Evolutionary conservation across 1,140 invertebrate species (phyloP).

Genomic region (Lethrus apterus): DNA sequence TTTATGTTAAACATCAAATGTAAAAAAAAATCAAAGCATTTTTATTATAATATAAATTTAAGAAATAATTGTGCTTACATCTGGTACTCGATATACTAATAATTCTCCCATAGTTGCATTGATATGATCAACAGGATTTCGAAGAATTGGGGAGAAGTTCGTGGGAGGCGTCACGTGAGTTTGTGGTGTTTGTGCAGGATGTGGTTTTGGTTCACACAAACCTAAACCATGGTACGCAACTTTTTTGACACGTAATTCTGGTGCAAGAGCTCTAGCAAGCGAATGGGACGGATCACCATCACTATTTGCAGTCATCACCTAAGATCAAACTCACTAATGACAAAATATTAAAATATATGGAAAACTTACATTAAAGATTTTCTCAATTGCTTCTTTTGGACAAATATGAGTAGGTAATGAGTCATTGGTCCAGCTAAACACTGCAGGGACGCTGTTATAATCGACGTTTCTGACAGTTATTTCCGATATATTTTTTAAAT

Average conservation of each 20-base stretch:
- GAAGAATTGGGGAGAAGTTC: conserved; percentile 65
- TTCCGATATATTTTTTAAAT: conserved; percentile 54
- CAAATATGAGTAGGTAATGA: conserved; percentile 69
- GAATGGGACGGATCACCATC: conserved; percentile 48
- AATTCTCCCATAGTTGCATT: conserved; percentile 72
- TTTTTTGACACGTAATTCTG: conserved; percentile 55
- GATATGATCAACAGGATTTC: conserved; percentile 78
- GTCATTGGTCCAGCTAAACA: conserved; percentile 83
- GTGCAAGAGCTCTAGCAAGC: conserved; percentile 50
- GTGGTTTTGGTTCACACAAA: conserved; percentile 48
- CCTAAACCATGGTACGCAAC: conserved; percentile 55
- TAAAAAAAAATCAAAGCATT: conserved; percentile 6
- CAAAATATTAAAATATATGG: neutral
- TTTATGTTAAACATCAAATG: neutral
- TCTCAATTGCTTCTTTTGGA: conserved; percentile 62
- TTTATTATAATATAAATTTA: neutral
- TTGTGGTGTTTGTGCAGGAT: conserved; percentile 37
- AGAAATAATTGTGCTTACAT: conserved; percentile 44
- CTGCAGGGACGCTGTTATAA: conserved; percentile 48
- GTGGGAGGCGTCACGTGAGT: conserved; percentile 48
- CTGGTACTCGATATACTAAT: conserved; percentile 70
- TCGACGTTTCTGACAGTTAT: conserved; percentile 61
- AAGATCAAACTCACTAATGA: too few species aligned
- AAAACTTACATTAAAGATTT: conserved; percentile 54
- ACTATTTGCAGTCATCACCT: conserved; percentile 52